Percentiles rank a stretch among this genome's conserved stretches.
Conservation (phyloP, 2,113 vertebrate genomes). For the Seriola quinqueradiata region DNA sequence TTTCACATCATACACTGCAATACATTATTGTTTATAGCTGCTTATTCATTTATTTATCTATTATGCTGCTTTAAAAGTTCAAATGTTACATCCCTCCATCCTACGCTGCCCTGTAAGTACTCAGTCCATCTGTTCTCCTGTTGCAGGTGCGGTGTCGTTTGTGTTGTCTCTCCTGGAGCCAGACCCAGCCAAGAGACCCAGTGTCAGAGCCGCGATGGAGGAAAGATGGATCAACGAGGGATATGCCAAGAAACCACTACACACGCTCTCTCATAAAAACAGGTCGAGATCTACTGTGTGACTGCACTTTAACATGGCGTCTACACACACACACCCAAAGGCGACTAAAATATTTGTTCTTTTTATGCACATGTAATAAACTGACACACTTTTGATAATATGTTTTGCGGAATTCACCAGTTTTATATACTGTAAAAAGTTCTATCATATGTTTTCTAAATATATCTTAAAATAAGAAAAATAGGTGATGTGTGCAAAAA, state of each 20-base stretch:
- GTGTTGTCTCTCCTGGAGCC: conserved; percentile 88
- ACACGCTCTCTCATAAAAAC: conserved; percentile 79
- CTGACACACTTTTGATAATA: neutral
- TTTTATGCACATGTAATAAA: neutral
- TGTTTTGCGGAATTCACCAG: neutral
- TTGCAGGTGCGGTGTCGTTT: conserved; percentile 84
- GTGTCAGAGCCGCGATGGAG: conserved; percentile 85
- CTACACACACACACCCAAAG: neutral
- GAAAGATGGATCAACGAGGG: conserved; percentile 87
- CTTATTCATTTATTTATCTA: too few relatives aligned
- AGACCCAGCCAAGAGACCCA: conserved; percentile 85
- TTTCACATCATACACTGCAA: too few relatives aligned
- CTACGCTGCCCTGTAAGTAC: neutral
- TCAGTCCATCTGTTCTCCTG: neutral
- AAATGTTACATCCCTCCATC: neutral
- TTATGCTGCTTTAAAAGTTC: too few relatives aligned
- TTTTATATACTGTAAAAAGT: too few relatives aligned
- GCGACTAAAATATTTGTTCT: neutral
- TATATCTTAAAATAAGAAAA: neutral
- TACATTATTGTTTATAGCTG: too few relatives aligned
- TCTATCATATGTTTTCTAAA: neutral
- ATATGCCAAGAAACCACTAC: conserved; percentile 80
- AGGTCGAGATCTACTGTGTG: conserved; percentile 72
- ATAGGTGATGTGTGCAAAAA: neutral
- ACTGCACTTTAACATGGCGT: neutral